Conservation (phyloP, 2,113 vertebrate genomes). For the Tenebrosternarchus preto region DNA sequence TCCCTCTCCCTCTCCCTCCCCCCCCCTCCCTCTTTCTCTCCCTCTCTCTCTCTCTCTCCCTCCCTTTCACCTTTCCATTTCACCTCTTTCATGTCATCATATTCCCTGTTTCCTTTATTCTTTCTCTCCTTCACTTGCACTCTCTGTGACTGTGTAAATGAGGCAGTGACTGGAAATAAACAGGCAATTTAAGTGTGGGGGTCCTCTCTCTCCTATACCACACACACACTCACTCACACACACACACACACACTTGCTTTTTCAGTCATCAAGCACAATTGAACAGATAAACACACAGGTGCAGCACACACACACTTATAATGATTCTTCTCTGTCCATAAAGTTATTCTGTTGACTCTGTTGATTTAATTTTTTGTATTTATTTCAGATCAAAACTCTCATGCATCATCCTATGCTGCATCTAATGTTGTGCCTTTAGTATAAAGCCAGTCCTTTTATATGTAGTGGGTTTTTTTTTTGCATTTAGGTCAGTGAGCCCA, state of each 20-base stretch:
- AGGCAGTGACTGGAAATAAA: conserved; percentile 68
- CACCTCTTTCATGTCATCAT: conserved; percentile 9
- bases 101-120: conserved; percentile 26
- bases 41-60: conserved; percentile 4
- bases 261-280: conserved; percentile 48
- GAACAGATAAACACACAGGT: conserved; percentile 32
- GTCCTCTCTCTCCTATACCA: conserved; percentile 54
- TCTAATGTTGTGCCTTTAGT: background rate
- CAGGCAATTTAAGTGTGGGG: conserved; percentile 65
- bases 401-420: conserved; percentile 22
- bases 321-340: conserved; percentile 27
- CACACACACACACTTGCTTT: conserved; percentile 27
- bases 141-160: conserved; percentile 57
- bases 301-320: conserved; percentile 6
- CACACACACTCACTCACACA: conserved; percentile 37
- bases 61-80: background rate
- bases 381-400: conserved; percentile 13
- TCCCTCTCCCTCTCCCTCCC: background rate
- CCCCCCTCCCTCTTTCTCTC: conserved; percentile 13
- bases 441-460: conserved; percentile 28
- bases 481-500: conserved; percentile 52
- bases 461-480: conserved; percentile 26
- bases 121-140: conserved; percentile 27
- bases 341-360: conserved; percentile 1
- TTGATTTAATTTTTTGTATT: conserved; percentile 24